Percentiles rank a stretch among this genome's conserved stretches.
These are phyloP conservation scores for Habrosyne pyritoides DNA, from an alignment of 2,888 invertebrate species.

Conservation along the genomic window DNA sequence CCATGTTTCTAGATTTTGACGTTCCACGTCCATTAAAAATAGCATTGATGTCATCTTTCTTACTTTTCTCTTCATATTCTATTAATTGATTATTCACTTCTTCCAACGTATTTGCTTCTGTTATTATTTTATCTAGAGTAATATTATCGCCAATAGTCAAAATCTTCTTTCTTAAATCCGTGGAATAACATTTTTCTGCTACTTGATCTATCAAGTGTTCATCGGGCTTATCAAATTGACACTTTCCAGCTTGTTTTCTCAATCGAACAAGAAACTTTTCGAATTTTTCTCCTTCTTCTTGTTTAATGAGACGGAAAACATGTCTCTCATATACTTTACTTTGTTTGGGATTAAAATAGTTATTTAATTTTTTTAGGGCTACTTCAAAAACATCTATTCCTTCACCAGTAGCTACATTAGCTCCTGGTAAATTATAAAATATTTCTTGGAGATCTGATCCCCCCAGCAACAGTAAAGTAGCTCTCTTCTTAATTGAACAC, in stretches of 20 bases:
- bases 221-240: too few species aligned
- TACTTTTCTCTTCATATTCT: not conserved
- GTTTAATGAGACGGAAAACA: constrained; percentile 20
- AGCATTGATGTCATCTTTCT: constrained; percentile 2
- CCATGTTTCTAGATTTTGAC: too few species aligned
- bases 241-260: too few species aligned
- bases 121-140: too few species aligned
- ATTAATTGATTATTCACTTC: too few species aligned
- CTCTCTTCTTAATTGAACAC: constrained; percentile 8
- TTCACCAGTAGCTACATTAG: not conserved
- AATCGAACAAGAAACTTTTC: constrained; percentile 23
- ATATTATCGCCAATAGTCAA: too few species aligned
- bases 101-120: too few species aligned
- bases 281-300: constrained; percentile 26
- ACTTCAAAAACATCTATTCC: constrained; percentile 8
- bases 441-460: constrained; percentile 15
- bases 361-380: constrained; percentile 15
- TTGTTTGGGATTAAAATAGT: constrained; percentile 19
- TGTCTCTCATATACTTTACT: constrained; percentile 21
- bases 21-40: too few species aligned
- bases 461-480: constrained; percentile 10
- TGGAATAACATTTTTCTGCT: too few species aligned
- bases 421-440: constrained; percentile 17
- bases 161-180: too few species aligned
- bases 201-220: too few species aligned